These are phyloP conservation scores for Augochlorella aurata DNA, from an alignment of 2,888 invertebrate genomes.

Conservation along the genomic window DNA sequence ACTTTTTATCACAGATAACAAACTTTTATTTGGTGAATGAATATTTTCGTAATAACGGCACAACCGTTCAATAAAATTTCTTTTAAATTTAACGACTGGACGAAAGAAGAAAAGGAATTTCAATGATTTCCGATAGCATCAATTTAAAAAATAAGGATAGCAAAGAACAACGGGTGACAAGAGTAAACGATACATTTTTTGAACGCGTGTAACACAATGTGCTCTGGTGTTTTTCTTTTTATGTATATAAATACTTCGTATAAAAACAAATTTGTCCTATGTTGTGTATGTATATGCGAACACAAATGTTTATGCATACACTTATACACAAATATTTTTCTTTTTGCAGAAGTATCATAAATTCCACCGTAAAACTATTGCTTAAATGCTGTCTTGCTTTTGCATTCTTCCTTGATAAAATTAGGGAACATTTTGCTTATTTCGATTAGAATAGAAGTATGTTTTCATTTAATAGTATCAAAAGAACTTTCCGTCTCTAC, in stretches of 20 bases:
- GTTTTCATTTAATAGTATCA: conserved; percentile 51
- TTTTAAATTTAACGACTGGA: neutral
- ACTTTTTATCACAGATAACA: conserved; percentile 77
- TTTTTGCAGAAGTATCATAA: neutral
- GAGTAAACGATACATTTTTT: conserved; percentile 19
- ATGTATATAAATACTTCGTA: neutral
- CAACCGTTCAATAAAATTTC: conserved; percentile 11
- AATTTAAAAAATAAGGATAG: neutral
- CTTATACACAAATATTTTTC: neutral
- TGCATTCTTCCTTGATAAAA: conserved; percentile 46
- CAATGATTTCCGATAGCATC: conserved; percentile 1
- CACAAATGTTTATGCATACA: neutral
- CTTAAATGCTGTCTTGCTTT: conserved; percentile 11
- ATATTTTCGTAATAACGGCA: conserved; percentile 42
- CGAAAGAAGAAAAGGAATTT: conserved; percentile 1
- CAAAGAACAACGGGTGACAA: conserved; percentile 22
- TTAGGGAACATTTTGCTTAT: conserved; percentile 52
- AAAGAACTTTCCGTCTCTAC: conserved; percentile 53
- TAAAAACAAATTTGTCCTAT: conserved; percentile 15
- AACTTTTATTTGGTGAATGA: conserved; percentile 70
- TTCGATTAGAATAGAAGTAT: conserved; percentile 53
- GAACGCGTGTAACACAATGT: conserved; percentile 18
- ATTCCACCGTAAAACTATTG: conserved; percentile 13
- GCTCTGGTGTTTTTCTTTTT: conserved; percentile 5
- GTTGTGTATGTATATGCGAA: neutral